Evolutionary conservation across 2,888 invertebrate genomes (phyloP), one percentile per base, ranked within the genome.

Genomic region (Patella depressa): DNA sequence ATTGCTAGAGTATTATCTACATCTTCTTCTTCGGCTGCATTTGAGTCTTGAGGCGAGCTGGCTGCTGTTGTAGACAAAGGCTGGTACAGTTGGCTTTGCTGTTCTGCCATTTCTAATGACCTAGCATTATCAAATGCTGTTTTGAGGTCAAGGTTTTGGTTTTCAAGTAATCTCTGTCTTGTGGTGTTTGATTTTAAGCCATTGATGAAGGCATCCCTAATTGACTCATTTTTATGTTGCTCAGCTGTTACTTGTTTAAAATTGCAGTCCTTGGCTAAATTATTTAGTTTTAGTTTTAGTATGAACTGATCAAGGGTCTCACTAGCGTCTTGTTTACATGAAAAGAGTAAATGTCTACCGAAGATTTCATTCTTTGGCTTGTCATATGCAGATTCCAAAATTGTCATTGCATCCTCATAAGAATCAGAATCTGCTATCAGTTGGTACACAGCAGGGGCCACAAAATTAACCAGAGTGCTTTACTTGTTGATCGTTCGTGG

Each of bases 171-270:
- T 59, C 15, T 59, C 3, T 59, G 59, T 59, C 15, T 17, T 9
- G n/a, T 59, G 11, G 9, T 17, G 2, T 9, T 14, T n/a, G 11
- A 14, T 14, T 17, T 14, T 7, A 59, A 15, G 19, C 59, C 59
- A n/a, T 19, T 59, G 9, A 59, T 15, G 15, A 59, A 59, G 11
- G 14, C 59, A 14, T 14, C 11, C 7, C 59, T 2, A 12, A 59
- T 14, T 17, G 15, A 9, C 9, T 17, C 59, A 59, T 59, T 2
- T 17, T 17, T 17, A 59, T 59, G 19, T 15, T n/a, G 59, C 19
- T 59, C 59, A 59, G 59, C 59, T n/a, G 59, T n/a, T 19, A 59
- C 59, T n/a, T 17, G n/a, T 19, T 59, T 59, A 59, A 59, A 59
- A 59, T 59, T 59, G 19, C 59, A 11, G 59, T 15, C 59, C 5